Percentiles rank a stretch among this genome's conserved stretches.
These are phyloP conservation scores for Andrena chrysosceles DNA, from an alignment of 2,888 invertebrate species.

Conservation along the genomic window DNA sequence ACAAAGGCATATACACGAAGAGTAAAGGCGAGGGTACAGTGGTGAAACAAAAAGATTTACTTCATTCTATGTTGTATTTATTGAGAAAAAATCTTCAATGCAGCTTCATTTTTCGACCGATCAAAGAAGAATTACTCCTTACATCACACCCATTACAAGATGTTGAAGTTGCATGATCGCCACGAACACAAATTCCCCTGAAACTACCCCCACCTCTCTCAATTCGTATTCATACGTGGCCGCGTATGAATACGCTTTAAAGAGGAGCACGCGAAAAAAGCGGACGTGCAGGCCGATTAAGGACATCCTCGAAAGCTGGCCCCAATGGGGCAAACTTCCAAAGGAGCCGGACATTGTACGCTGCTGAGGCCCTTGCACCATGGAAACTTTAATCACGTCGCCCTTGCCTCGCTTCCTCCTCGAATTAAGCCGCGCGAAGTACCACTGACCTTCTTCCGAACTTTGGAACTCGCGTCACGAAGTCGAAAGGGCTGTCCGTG, in stretches of 20 bases:
- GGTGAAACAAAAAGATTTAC: too few species aligned
- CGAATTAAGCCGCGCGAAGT: slow-evolving; percentile 39
- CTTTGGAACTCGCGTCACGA: slow-evolving; percentile 1
- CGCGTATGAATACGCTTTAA: slow-evolving; percentile 30
- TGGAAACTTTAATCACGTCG: slow-evolving; percentile 62
- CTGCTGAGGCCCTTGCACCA: slow-evolving; percentile 38
- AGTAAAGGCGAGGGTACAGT: too few species aligned
- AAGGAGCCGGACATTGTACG: slow-evolving; percentile 66
- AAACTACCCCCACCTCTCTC: slow-evolving; percentile 15
- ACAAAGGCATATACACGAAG: too few species aligned
- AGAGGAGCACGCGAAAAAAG: slow-evolving; percentile 36
- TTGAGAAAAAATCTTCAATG: too few species aligned
- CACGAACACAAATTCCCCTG: not conserved
- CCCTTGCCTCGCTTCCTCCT: slow-evolving; percentile 9
- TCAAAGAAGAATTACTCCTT: too few species aligned
- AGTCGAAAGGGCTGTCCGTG: not conserved
- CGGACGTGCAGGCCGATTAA: slow-evolving; percentile 69
- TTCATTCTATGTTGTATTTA: too few species aligned
- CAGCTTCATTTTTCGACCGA: too few species aligned
- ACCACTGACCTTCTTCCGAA: slow-evolving; percentile 47
- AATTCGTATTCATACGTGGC: slow-evolving; percentile 37
- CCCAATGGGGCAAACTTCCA: slow-evolving; percentile 59
- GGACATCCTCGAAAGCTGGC: slow-evolving; percentile 68
- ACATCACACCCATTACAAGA: too few species aligned
- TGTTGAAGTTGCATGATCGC: not conserved